phyloP scores from a whole-genome alignment of 2,888 invertebrate genomes.

The Gandaritis pyraliata region DNA sequence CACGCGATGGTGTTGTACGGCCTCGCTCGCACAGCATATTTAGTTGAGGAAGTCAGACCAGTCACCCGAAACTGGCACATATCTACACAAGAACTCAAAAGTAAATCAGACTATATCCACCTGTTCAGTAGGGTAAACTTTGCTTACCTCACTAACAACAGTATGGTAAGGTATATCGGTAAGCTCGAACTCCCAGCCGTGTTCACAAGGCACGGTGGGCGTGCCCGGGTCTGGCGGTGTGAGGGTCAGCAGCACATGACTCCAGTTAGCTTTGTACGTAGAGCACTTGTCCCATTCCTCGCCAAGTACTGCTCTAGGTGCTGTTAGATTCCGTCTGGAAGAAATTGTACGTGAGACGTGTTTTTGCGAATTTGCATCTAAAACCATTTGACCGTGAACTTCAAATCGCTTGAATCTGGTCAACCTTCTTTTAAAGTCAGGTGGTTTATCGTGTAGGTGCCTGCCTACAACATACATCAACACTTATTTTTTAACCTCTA shows the following conservation, averaged over 20 bases:
- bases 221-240: constrained; percentile 59
- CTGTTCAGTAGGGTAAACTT: background rate
- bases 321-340: constrained; percentile 71
- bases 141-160: constrained; percentile 71
- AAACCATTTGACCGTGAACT: no score
- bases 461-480: no score
- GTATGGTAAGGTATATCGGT: constrained; percentile 75
- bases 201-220: constrained; percentile 57
- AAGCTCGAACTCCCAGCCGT: constrained; percentile 76
- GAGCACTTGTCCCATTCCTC: constrained; percentile 67
- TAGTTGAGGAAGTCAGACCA: no score
- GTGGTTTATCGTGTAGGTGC: no score
- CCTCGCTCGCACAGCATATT: no score
- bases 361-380: no score
- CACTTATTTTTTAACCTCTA: no score
- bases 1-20: no score
- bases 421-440: no score
- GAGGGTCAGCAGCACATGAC: constrained; percentile 63
- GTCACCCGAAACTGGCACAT: no score
- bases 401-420: no score
- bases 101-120: background rate
- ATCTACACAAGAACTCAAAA: background rate
- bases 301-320: constrained; percentile 54
- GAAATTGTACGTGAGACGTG: background rate
- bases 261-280: constrained; percentile 73